These are phyloP conservation scores for Hydrotaea cyrtoneurina DNA, from an alignment of 2,888 invertebrate genomes.

Conservation along the genomic window DNA sequence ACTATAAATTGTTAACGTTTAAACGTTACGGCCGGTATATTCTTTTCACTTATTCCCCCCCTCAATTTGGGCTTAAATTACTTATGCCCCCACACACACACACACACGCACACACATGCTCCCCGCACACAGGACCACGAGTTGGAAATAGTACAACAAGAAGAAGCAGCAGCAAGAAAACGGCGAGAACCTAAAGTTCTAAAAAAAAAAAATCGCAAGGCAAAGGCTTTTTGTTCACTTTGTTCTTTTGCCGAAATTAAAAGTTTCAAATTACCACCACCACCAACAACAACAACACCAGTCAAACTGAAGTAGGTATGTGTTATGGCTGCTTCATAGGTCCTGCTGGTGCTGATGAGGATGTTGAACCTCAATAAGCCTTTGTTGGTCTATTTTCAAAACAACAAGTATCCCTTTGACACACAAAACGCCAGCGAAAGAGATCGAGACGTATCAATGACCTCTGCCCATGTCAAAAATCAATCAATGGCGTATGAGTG, in stretches of 20 bases:
- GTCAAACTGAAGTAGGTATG: not conserved
- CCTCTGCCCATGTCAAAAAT: not conserved
- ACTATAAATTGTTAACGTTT: not conserved
- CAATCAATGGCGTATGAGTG: conserved; percentile 13
- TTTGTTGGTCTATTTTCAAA: conserved; percentile 21
- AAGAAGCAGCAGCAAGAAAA: not conserved
- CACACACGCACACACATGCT: not conserved
- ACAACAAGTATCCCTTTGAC: conserved; percentile 11
- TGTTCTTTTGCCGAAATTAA: conserved; percentile 35
- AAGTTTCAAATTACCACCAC: conserved; percentile 33
- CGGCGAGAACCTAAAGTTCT: not conserved
- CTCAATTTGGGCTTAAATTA: conserved; percentile 2
- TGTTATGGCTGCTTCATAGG: not conserved
- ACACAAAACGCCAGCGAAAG: conserved; percentile 8
- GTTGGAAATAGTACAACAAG: not conserved
- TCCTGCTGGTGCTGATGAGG: not conserved
- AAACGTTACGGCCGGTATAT: not conserved
- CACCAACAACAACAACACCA: not conserved
- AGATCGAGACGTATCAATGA: not conserved
- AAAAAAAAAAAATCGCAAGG: not conserved
- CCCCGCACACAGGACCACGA: not conserved
- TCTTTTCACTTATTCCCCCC: not conserved
- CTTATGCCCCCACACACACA: not conserved
- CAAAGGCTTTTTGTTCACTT: not conserved
- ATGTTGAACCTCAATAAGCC: not conserved